phyloP scores from a whole-genome alignment of 2,888 invertebrate genomes.

The Coelopa pilipes region DNA sequence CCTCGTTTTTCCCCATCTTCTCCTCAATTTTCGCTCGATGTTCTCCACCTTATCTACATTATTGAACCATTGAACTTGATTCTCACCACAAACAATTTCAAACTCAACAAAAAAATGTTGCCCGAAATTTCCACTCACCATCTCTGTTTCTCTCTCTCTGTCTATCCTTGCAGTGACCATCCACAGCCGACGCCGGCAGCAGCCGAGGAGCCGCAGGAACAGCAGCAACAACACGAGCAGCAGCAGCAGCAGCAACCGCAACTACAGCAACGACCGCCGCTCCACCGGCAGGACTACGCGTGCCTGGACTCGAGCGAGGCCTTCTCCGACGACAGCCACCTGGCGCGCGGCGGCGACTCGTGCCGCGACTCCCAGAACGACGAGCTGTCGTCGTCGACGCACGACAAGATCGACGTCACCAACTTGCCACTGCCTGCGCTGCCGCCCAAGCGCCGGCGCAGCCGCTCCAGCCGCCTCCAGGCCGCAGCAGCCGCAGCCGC shows the following conservation, averaged over 20 bases:
- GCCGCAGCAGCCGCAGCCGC: slow-evolving; percentile 48
- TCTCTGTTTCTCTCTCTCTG: slow-evolving; percentile 4
- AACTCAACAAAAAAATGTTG: too few species aligned
- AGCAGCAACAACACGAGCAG: slow-evolving; percentile 38
- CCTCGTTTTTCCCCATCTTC: too few species aligned
- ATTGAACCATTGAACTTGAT: too few species aligned
- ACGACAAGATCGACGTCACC: slow-evolving; percentile 64
- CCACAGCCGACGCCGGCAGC: slow-evolving; percentile 39
- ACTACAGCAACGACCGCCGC: slow-evolving; percentile 44
- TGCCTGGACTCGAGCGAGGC: slow-evolving; percentile 64
- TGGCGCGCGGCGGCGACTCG: slow-evolving; percentile 61
- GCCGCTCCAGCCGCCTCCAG: slow-evolving; percentile 42
- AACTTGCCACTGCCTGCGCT: slow-evolving; percentile 64
- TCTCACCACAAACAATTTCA: too few species aligned
- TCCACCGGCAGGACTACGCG: slow-evolving; percentile 57
- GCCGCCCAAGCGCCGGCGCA: slow-evolving; percentile 62
- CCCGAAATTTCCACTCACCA: too few species aligned
- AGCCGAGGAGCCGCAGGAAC: slow-evolving; percentile 40
- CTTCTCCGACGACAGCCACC: slow-evolving; percentile 63
- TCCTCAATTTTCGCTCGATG: too few species aligned
- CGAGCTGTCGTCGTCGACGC: slow-evolving; percentile 60
- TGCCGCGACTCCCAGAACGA: slow-evolving; percentile 63
- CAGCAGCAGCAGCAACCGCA: slow-evolving; percentile 18
- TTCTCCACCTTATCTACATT: too few species aligned
- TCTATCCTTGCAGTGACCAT: slow-evolving; percentile 38